Evolutionary conservation across 2,888 invertebrate genomes (phyloP).

Genomic region (Rotaria magnacalcarata): DNA sequence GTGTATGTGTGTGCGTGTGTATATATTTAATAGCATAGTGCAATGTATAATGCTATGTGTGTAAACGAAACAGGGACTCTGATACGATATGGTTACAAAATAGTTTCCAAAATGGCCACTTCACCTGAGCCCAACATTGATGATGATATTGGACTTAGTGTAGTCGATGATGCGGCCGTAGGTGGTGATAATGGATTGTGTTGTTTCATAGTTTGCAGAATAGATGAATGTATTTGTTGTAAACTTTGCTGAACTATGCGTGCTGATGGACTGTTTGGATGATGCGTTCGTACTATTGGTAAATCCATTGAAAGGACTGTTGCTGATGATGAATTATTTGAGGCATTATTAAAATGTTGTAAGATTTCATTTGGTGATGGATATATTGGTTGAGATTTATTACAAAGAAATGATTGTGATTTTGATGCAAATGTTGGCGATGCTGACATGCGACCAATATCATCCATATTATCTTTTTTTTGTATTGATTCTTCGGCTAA

Average conservation of each 20-base stretch:
- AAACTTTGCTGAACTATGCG: background rate
- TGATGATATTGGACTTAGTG: background rate
- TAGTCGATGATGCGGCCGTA: background rate
- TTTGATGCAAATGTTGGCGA: background rate
- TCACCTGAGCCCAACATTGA: conserved; percentile 16
- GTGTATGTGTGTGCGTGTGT: conserved; percentile 7
- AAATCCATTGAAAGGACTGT: background rate
- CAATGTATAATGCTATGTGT: background rate
- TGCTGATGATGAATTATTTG: background rate
- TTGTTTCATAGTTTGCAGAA: conserved; percentile 23
- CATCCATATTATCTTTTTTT: background rate
- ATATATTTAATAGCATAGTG: background rate
- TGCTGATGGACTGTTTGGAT: background rate
- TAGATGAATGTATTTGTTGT: conserved; percentile 32
- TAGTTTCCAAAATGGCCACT: conserved; percentile 32
- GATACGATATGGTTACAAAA: background rate
- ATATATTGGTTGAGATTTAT: background rate
- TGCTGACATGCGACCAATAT: background rate
- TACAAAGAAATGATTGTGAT: background rate
- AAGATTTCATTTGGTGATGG: background rate
- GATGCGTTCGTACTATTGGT: background rate
- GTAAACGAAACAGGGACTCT: conserved; percentile 1
- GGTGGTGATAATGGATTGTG: background rate
- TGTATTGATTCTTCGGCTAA: background rate
- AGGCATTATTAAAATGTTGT: background rate